phyloP scores from a whole-genome alignment of 92 coral and sea anemone species.

The Virgularia gustaviana region DNA sequence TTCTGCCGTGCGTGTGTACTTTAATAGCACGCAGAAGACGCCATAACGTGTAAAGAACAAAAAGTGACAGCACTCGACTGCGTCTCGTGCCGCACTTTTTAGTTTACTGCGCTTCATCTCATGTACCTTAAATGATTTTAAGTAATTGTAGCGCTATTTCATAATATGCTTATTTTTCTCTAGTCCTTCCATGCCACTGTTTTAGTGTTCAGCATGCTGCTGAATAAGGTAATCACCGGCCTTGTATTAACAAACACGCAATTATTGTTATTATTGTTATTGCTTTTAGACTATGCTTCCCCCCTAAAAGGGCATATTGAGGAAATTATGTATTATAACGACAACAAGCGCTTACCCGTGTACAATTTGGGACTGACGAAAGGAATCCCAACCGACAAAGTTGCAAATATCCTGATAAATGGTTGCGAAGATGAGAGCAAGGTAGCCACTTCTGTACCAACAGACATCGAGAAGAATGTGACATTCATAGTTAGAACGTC shows the following conservation, averaged over 20 bases:
- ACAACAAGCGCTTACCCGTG: not conserved
- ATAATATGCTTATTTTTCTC: not conserved
- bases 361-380: constrained; percentile 11
- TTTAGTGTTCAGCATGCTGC: not conserved
- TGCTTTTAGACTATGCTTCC: not conserved
- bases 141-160: not conserved
- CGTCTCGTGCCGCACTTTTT: too few species aligned
- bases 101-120: too few species aligned
- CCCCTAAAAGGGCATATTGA: not conserved
- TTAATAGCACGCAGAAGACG: too few species aligned
- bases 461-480: not conserved
- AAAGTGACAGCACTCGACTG: too few species aligned
- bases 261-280: not conserved
- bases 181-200: not conserved
- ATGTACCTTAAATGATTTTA: too few species aligned
- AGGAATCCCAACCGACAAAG: constrained; percentile 14
- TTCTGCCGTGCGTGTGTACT: too few species aligned
- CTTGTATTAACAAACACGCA: not conserved
- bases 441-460: constrained; percentile 3
- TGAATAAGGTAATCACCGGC: not conserved
- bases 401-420: not conserved
- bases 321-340: constrained; percentile 5
- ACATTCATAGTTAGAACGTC: not conserved
- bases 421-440: not conserved
- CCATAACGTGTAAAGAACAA: too few species aligned